Base-by-base conservation (phyloP, 2,888 invertebrate genomes). In the Acleris holmiana region DNA sequence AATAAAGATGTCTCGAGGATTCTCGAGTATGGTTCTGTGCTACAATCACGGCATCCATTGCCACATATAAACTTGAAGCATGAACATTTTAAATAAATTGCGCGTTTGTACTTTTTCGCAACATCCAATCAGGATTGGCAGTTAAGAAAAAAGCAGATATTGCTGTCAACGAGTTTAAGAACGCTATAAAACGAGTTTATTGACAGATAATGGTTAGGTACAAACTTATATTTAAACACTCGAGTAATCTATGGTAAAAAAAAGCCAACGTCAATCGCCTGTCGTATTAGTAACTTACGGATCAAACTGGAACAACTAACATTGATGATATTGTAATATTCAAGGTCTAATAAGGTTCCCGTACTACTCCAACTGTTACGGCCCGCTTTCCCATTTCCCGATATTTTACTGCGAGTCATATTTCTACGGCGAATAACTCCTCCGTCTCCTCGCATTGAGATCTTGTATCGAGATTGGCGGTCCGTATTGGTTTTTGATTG, bases 331-430 rank as follows among this genome's bases (percentile, higher is more conserved):
- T 8, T 21, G 40, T 53, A 47, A 13, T 48, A 49, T 48, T 53
- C 13, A 6, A 46, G 46, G 44, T 46, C n/a, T 53, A 25, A 51
- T 57, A 64, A 48, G 53, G 25, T 44, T 49, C 50, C 49, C 41
- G 41, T 61, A 23, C 17, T 19, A 41, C 82, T 81, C 77, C 79
- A 80, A 79, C 80, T 78, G 78, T 74, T 73, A 74, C 77, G 79
- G 80, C 86, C 87, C 79, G 84, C 84, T 85, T 78, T 85, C 80
- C 84, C 83, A 85, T 88, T 89, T 84, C 80, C 83, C 79, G 73
- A 76, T 85, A 86, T 91, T 91, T 91, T 91, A 91, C 90, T 88
- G 84, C 84, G 79, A 78, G 82, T 84, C 82, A 88, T 89, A 90
- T 90, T 84, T 90, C 82, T 55, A 80, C 75, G 73, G 75, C 80